Evolutionary conservation across 2,888 invertebrate species (phyloP).

Genomic region (Phortica okadai): DNA sequence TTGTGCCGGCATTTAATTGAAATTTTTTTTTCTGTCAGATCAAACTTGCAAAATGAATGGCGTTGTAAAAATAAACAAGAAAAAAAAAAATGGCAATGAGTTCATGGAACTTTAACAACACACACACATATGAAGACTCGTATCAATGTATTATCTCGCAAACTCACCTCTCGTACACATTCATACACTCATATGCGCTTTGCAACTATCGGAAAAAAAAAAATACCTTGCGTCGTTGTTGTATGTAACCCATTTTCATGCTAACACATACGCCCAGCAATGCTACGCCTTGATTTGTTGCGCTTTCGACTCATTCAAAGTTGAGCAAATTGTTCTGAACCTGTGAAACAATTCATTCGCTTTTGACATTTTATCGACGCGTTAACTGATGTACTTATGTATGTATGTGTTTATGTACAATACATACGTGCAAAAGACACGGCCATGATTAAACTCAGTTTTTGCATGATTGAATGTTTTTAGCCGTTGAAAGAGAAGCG

Average conservation of each 20-base stretch:
- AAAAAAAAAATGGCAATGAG: neutral
- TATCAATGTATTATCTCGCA: neutral
- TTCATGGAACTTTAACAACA: constrained; percentile 3
- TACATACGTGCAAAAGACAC: too few species aligned
- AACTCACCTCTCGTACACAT: too few species aligned
- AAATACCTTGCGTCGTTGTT: neutral
- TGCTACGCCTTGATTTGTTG: neutral
- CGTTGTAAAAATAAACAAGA: constrained; percentile 20
- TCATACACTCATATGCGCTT: neutral
- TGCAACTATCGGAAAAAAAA: neutral
- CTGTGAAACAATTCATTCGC: constrained; percentile 4
- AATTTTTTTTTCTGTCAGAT: constrained; percentile 4
- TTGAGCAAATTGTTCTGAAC: neutral
- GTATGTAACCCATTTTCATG: neutral
- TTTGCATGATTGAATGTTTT: too few species aligned
- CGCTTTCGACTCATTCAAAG: neutral
- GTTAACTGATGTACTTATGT: too few species aligned
- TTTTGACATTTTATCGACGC: neutral
- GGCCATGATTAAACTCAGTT: too few species aligned
- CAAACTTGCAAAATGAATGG: constrained; percentile 25
- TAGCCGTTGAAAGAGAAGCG: too few species aligned
- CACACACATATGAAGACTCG: neutral
- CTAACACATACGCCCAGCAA: neutral
- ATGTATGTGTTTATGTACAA: too few species aligned
- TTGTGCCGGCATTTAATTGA: constrained; percentile 36